Base-by-base conservation (phyloP, 2,113 vertebrate species). In the Scopus umbretta region DNA sequence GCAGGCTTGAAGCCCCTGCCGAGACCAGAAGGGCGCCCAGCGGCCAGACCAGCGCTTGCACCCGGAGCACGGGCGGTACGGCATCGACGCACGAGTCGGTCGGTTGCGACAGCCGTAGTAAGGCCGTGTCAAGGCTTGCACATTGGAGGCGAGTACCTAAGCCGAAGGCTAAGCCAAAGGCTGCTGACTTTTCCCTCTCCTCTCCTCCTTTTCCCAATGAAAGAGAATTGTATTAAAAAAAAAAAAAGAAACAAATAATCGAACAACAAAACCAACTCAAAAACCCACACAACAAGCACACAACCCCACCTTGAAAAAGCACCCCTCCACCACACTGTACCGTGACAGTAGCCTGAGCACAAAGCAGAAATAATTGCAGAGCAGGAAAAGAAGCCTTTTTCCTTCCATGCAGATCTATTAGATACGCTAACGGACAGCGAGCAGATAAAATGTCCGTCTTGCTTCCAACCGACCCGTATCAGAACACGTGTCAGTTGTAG, bases 41-140 rank as follows among this genome's bases (percentile, higher is more conserved):
- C 5, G 34, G 21, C 55, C 80, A 18, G 43, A 26, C 13, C 36
- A 30, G 34, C 27, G 22, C 66, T 15, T 16, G 59, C 27, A 34
- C 36, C 70, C 36, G 5, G 15, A 7, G 19, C 50, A 17, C 8
- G 12, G 40, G 6, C 15, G 38, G 14, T 17, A 1, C 1, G 17
- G 45, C 32, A 70, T 11, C 45, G 36, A 61, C 30, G 4, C 36
- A 9, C 26, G 5, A 0, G 26, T n/a, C 34, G 7, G 50, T 9
- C 6, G 0, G 23, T 13, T 2, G 0, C 4, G 36, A 34, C 40
- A 18, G 55, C 5, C 19, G 4, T 7, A 13, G 59, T 11, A 1
- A 19, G 1, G 2, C 45, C 9, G 8, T 2, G 21, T 16, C 27
- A n/a, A 49, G 29, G 42, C 18, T 58, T 34, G 49, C 22, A 7